These are phyloP conservation scores for Plodia interpunctella DNA, from an alignment of 1,140 invertebrate genomes.

Conservation along the genomic window DNA sequence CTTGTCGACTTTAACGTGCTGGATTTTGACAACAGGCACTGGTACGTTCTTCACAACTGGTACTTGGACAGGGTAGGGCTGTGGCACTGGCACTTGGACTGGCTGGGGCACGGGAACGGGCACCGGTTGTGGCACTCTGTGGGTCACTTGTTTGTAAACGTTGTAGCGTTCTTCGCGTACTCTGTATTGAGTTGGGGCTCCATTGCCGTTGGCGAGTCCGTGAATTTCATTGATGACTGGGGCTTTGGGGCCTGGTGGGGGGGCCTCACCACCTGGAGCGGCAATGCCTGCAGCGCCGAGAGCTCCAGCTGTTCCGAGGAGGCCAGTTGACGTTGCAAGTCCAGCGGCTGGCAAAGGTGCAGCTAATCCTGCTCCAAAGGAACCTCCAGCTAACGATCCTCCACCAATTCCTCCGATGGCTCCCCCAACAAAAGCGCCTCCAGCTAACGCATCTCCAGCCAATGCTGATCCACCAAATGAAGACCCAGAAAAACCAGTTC, in stretches of 20 bases:
- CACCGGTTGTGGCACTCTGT: constrained; percentile 59
- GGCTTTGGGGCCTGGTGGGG: constrained; percentile 48
- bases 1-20: constrained; percentile 66
- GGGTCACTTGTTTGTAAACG: constrained; percentile 56
- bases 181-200: constrained; percentile 57
- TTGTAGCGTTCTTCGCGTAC: constrained; percentile 59
- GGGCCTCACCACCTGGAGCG: constrained; percentile 29
- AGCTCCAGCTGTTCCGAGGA: constrained; percentile 4
- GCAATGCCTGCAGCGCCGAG: constrained; percentile 7
- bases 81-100: constrained; percentile 62
- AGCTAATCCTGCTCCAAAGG: constrained; percentile 10
- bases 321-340: not conserved
- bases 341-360: not conserved
- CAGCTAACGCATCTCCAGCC: not conserved
- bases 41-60: constrained; percentile 62
- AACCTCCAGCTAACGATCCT: too few relatives aligned
- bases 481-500: not conserved
- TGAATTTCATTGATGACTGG: constrained; percentile 65
- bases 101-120: constrained; percentile 60
- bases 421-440: not conserved
- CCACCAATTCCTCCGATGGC: too few relatives aligned
- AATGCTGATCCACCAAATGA: not conserved
- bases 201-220: constrained; percentile 55
- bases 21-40: constrained; percentile 66
- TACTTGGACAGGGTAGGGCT: constrained; percentile 70